Evolutionary conservation across 2,888 invertebrate species (phyloP).

Genomic region (Gymnoscelis rufifasciata): DNA sequence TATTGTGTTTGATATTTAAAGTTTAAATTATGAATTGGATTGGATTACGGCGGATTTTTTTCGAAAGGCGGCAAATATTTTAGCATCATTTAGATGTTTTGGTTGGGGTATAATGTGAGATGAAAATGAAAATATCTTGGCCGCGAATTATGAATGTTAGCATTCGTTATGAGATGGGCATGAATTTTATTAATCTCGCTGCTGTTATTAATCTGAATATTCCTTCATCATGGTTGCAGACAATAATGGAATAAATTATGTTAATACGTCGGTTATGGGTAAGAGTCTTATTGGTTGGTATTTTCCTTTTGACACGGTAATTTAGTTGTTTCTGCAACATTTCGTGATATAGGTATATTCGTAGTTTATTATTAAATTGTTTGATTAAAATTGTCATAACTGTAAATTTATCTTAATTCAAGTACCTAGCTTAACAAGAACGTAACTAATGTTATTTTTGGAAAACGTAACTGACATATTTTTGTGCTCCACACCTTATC

Average conservation of each 20-base stretch:
- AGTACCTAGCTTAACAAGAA: too few species aligned
- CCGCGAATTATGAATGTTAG: neutral
- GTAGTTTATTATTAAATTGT: too few species aligned
- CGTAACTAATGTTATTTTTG: too few species aligned
- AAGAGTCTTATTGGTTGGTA: conserved; percentile 25
- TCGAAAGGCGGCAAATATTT: too few species aligned
- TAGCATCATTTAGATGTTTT: too few species aligned
- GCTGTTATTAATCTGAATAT: conserved; percentile 28
- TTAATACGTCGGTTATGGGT: conserved; percentile 32
- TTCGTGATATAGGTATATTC: too few species aligned
- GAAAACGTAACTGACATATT: too few species aligned
- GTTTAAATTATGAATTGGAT: conserved; percentile 3
- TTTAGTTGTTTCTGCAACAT: too few species aligned
- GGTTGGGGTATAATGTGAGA: too few species aligned
- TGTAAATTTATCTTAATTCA: too few species aligned
- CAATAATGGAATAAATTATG: conserved; percentile 42
- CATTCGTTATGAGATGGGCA: conserved; percentile 1
- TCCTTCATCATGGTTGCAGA: conserved; percentile 25
- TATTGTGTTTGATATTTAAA: conserved; percentile 1
- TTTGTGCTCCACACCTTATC: too few species aligned
- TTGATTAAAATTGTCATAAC: too few species aligned
- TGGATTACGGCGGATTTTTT: neutral
- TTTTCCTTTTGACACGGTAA: conserved; percentile 3
- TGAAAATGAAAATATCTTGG: neutral
- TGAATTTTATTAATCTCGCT: conserved; percentile 20